phyloP scores from a whole-genome alignment of 1,140 invertebrate genomes.

The Globodera ellingtonae region DNA sequence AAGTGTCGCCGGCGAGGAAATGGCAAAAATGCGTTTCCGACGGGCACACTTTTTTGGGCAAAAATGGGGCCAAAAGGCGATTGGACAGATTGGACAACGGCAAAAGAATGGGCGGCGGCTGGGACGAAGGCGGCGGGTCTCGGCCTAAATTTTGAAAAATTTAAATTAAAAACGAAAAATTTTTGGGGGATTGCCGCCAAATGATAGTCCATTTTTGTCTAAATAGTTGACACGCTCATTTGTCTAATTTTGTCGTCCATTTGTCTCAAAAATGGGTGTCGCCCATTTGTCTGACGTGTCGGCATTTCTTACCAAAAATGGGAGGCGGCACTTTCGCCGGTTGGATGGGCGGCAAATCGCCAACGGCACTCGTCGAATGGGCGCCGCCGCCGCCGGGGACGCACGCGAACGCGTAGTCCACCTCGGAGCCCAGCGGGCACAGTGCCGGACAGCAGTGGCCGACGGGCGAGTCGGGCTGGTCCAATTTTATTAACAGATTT shows the following conservation, averaged over 20 bases:
- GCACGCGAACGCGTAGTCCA: slow-evolving; percentile 42
- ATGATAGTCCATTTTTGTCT: too few species aligned
- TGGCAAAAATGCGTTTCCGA: slow-evolving; percentile 64
- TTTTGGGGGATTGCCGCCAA: too few species aligned
- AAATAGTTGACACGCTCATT: not conserved
- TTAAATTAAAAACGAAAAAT: too few species aligned
- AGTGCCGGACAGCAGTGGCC: slow-evolving; percentile 62
- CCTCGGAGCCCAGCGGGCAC: slow-evolving; percentile 56
- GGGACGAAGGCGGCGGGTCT: slow-evolving; percentile 34
- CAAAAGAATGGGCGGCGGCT: not conserved
- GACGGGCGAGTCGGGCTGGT: slow-evolving; percentile 56
- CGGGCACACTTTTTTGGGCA: slow-evolving; percentile 46
- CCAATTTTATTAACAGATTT: not conserved
- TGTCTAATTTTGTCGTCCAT: not conserved
- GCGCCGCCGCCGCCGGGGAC: slow-evolving; percentile 34
- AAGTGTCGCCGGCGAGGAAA: slow-evolving; percentile 54
- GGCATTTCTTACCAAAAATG: slow-evolving; percentile 24
- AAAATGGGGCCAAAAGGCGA: slow-evolving; percentile 32
- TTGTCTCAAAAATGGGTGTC: not conserved
- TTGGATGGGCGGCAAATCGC: not conserved
- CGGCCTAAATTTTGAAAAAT: slow-evolving; percentile 29
- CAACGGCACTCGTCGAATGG: not conserved
- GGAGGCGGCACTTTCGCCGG: slow-evolving; percentile 12
- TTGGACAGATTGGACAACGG: slow-evolving; percentile 12
- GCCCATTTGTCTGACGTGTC: not conserved